Percentiles rank a stretch among this genome's conserved stretches.
Evolutionary conservation across 2,113 vertebrate genomes (phyloP).

Genomic region (Nestor notabilis): DNA sequence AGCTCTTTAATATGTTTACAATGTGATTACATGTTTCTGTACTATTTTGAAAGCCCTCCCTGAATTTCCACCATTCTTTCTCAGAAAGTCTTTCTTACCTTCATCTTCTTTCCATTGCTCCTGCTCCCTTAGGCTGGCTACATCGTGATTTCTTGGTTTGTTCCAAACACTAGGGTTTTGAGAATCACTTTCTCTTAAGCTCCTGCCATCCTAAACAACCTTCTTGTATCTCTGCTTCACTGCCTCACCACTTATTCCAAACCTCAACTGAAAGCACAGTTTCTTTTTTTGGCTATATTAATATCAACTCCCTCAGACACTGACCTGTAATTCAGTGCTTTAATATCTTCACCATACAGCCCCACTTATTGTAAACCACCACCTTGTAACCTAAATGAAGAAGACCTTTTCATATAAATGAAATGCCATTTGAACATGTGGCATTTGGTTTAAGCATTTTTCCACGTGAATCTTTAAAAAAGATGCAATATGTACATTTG

Average conservation of each 20-base stretch:
- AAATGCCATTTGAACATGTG: neutral
- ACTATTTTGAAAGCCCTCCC: neutral
- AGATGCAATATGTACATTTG: neutral
- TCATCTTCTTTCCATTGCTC: neutral
- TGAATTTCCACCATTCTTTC: neutral
- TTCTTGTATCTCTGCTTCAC: neutral
- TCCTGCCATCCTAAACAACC: constrained; percentile 28
- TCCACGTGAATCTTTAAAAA: neutral
- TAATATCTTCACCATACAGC: neutral
- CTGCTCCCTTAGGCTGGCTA: neutral
- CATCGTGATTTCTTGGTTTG: neutral
- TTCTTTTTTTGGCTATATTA: neutral
- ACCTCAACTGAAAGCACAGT: neutral
- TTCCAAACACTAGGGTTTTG: neutral
- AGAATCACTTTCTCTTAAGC: constrained; percentile 1
- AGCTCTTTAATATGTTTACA: neutral
- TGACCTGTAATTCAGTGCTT: neutral
- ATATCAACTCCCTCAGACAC: neutral
- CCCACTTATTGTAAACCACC: neutral
- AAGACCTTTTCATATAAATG: neutral
- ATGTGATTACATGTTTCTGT: neutral
- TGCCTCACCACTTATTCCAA: neutral
- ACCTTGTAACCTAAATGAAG: neutral
- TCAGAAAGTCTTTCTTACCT: neutral
- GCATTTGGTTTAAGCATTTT: neutral